These are phyloP conservation scores for Anoura caudifer DNA, from an alignment of 2,113 vertebrate genomes.

Conservation along the genomic window DNA sequence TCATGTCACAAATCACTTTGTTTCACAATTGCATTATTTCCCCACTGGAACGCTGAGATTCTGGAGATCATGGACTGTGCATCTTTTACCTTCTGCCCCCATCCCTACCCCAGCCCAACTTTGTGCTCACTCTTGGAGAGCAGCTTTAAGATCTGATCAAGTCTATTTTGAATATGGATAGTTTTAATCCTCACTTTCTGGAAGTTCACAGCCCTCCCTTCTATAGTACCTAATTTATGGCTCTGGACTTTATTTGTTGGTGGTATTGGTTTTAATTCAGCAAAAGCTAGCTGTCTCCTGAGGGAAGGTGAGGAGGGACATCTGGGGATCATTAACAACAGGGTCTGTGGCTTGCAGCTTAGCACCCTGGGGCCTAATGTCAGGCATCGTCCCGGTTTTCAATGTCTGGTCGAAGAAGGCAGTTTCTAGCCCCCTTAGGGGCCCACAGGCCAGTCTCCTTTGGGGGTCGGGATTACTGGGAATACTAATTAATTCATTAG, in stretches of 20 bases:
- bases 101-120: no score
- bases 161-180: background rate
- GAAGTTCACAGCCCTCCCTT: background rate
- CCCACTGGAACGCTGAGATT: background rate
- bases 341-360: slow-evolving; percentile 23
- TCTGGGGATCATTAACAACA: slow-evolving; percentile 53
- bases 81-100: background rate
- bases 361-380: slow-evolving; percentile 26
- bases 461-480: slow-evolving; percentile 72
- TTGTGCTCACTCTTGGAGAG: background rate
- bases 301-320: slow-evolving; percentile 54
- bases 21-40: background rate
- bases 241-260: slow-evolving; percentile 46
- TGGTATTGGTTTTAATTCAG: slow-evolving; percentile 54
- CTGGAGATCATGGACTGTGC: background rate
- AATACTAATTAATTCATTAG: slow-evolving; percentile 81
- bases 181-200: background rate
- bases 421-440: slow-evolving; percentile 49
- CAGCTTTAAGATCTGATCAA: background rate
- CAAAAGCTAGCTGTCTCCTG: slow-evolving; percentile 31
- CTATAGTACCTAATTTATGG: slow-evolving; percentile 37
- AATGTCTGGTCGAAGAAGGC: background rate
- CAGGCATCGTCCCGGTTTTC: background rate
- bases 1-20: background rate
- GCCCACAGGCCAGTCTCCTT: slow-evolving; percentile 56